These are phyloP conservation scores for Taeniopygia guttata DNA, from an alignment of 2,797 vertebrate genomes.

Conservation along the genomic window DNA sequence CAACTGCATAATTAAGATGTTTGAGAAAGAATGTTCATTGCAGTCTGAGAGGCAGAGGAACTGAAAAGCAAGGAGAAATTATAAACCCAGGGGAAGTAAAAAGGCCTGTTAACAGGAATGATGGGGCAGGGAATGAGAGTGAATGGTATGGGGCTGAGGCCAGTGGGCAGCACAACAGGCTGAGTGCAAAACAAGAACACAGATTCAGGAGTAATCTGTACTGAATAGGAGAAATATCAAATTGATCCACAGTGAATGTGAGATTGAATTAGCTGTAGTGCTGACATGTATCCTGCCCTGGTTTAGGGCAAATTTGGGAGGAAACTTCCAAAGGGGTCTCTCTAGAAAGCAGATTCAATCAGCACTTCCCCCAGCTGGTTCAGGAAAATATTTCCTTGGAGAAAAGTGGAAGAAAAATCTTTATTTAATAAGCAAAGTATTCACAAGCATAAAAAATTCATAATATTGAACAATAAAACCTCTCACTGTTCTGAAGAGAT, in stretches of 20 bases:
- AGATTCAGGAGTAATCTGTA: not conserved
- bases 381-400: not conserved
- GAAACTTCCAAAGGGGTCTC: too few species aligned
- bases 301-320: too few species aligned
- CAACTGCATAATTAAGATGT: not conserved
- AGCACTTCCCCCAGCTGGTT: not conserved
- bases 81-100: not conserved
- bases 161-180: not conserved
- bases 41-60: not conserved
- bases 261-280: not conserved
- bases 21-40: not conserved
- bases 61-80: not conserved
- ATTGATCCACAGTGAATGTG: accelerated
- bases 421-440: not conserved
- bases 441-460: not conserved
- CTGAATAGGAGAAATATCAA: not conserved
- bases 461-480: not conserved
- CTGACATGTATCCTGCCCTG: not conserved
- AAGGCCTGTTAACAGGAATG: not conserved
- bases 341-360: too few species aligned
- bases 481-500: not conserved
- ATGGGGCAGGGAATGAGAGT: not conserved
- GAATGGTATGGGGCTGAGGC: not conserved
- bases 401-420: not conserved
- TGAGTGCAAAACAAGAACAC: not conserved